Base-by-base conservation (phyloP, 2,797 vertebrate genomes). In the Syndactyla subalaris region DNA sequence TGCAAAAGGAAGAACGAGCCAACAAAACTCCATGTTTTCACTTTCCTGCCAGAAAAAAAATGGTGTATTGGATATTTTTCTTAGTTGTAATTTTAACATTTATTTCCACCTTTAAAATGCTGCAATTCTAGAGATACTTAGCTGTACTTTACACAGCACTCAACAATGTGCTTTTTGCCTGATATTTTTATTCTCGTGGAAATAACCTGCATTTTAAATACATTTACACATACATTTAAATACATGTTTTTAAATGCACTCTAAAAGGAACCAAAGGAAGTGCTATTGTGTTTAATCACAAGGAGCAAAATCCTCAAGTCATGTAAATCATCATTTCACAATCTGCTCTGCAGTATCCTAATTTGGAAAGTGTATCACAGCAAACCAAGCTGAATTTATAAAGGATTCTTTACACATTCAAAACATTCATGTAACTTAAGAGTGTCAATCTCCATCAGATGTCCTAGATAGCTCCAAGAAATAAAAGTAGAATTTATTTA, bases 241-340 rank as follows among this genome's bases (percentile, higher is more conserved):
- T 62, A 48, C 9, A 38, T 51, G 58, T 91, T 75, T 39, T 0
- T 3, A 77, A 74, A 79, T 41, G 29, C 22, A 57, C 73, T 67
- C 71, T 77, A 48, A 77, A 85, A 49, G 57, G 27, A 95, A 77
- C 49, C 36, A 52, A 48, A 88, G 41, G 43, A 95, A 82, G 41
- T 41, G 71, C 63, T 79, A 85, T 93, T 94, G 83, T 92, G 65
- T 92, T 85, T 92, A 94, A 96, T 87, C 83, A 88, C 68, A 88
- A 34, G 45, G 26, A 94, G 67, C 45, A 93, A 96, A 95, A 96
- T 92, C 92, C 84, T 94, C 74, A 93, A 90, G 88, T 92, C 94
- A 93, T 74, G 74, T 94, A 95, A 94, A 95, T 88, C 84, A 88
- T 67, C 11, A 1, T 83, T 90, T 84, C 83, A 82, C 95, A 96